A percentile compares a stretch with the other conserved stretches of the same genome.
Conservation (phyloP, 2,888 invertebrate species). For the Conomelus anceps region DNA sequence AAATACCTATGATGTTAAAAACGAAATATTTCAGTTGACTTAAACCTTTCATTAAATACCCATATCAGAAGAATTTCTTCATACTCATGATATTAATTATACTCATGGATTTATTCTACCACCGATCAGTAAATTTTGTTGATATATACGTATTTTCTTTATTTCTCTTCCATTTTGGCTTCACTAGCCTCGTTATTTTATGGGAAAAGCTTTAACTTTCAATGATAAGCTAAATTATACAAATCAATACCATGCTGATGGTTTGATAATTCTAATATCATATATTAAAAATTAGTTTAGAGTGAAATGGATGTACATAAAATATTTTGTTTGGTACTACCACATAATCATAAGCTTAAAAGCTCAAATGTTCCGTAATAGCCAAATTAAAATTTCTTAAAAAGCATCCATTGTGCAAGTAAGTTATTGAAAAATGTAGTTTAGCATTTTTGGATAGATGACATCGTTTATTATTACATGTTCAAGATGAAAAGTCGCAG, state of each 20-base stretch:
- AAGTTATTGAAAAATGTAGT: background rate
- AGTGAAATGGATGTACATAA: background rate
- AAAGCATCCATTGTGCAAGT: background rate
- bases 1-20: no score
- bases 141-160: background rate
- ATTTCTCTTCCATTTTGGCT: background rate
- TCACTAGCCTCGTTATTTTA: background rate
- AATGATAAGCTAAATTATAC: background rate
- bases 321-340: background rate
- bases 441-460: background rate
- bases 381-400: background rate
- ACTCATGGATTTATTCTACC: background rate
- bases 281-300: background rate
- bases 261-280: background rate
- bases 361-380: background rate
- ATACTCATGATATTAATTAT: background rate
- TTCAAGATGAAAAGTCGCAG: background rate
- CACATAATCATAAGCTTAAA: background rate
- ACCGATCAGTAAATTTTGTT: background rate
- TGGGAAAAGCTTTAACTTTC: constrained; percentile 9
- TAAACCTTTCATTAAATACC: no score
- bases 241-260: background rate
- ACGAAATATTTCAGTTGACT: no score
- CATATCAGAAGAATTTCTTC: no score
- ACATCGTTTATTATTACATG: background rate